Evolutionary conservation across 2,888 invertebrate species (phyloP), one percentile per base, ranked within the genome.

Genomic region (Tipula confusa): DNA sequence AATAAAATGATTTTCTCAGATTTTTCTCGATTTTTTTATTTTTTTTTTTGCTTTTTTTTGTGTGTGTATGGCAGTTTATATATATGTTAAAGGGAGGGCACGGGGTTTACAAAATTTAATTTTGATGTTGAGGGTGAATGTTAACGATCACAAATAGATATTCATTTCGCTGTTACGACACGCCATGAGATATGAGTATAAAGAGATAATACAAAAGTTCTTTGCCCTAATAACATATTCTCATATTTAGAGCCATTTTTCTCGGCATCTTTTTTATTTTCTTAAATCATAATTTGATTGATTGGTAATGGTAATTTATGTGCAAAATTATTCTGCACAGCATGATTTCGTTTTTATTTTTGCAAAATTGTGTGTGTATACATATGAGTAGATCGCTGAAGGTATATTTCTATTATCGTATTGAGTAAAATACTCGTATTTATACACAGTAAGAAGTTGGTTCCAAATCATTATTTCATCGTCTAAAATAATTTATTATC

Each of bases 161-260:
- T 64, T 64, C 64, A 64, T 64, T 64, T 64, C 64, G 24, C n/a
- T n/a, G 24, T 64, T 18, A n/a, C 43, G 2, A 43, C 15, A 31
- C 7, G n/a, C 24, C 24, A 64, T 24, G 18, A 43, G 43, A 38
- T 7, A 38, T 38, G 13, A 31, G 7, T 31, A 5, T 38, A n/a
- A 4, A 0, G 38, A 0, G 38, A 18, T 64, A 64, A 64, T 64
- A 64, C 24, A 64, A 64, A 64, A 64, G 64, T 64, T 64, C 24
- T 24, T 64, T 64, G 64, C 64, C 64, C 64, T 64, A 64, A 64
- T 64, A 64, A 64, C 64, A 64, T 64, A 64, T 64, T 64, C 64
- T 64, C 64, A 64, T 64, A 24, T 64, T 64, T 64, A 1, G 24
- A 64, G 2, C 64, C 18, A 24, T 64, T 64, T 64, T 64, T 1